A percentile compares a stretch with the other conserved stretches of the same genome.
phyloP scores from a whole-genome alignment of 1,140 invertebrate genomes.

The Antheraea mylitta region DNA sequence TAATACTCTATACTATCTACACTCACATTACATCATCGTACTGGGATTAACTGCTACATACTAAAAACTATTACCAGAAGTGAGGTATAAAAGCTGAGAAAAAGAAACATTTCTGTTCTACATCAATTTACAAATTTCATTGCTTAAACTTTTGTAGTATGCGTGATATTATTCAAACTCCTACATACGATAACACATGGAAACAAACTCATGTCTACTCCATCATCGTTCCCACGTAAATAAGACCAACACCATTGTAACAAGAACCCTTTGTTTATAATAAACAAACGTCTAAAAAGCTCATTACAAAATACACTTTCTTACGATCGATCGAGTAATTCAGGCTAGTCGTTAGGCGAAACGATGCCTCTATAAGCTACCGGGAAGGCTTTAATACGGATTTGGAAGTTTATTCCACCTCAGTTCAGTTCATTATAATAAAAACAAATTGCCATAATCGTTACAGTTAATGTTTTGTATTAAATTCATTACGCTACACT shows the following conservation, averaged over 20 bases:
- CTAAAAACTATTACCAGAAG: no score
- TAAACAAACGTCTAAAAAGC: background rate
- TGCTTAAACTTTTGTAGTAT: constrained; percentile 54
- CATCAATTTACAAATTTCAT: no score
- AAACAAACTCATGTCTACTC: constrained; percentile 30
- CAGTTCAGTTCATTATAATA: constrained; percentile 13
- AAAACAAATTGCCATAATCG: constrained; percentile 8
- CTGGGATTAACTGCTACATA: no score
- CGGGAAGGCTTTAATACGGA: constrained; percentile 5
- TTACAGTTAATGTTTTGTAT: constrained; percentile 11
- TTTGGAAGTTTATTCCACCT: constrained; percentile 8
- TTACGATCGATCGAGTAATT: constrained; percentile 9
- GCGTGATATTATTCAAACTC: constrained; percentile 52
- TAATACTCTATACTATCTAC: no score
- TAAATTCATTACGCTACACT: background rate
- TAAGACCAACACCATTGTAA: constrained; percentile 11
- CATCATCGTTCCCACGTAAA: constrained; percentile 11
- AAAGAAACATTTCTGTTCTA: no score
- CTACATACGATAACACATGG: constrained; percentile 48
- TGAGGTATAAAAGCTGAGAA: no score
- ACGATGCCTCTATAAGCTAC: constrained; percentile 7
- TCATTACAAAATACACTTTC: background rate
- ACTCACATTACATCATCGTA: no score
- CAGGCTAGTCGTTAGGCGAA: constrained; percentile 5
- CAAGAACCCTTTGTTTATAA: constrained; percentile 5